Evolutionary conservation across 2,888 invertebrate species (phyloP).

Genomic region (Leptopilina syphax): DNA sequence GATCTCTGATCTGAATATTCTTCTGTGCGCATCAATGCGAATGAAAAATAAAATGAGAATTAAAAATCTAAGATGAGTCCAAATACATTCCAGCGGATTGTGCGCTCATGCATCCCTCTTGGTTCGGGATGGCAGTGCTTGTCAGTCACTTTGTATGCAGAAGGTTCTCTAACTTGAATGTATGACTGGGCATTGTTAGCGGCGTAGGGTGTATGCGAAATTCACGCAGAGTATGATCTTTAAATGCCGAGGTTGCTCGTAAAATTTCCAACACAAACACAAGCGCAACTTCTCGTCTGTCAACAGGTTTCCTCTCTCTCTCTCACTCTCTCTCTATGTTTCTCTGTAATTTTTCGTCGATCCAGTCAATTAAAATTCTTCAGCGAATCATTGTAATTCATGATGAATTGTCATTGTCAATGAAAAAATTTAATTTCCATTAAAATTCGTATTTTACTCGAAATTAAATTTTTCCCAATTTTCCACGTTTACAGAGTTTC

Average conservation of each 20-base stretch:
- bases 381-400: constrained; percentile 28
- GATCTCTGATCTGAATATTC: no score
- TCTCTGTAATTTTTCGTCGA: constrained; percentile 30
- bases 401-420: constrained; percentile 8
- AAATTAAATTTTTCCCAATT: no score
- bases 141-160: constrained; percentile 61
- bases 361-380: constrained; percentile 34
- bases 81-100: constrained; percentile 23
- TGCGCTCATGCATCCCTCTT: constrained; percentile 1
- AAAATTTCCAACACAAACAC: constrained; percentile 55
- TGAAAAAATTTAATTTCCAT: neutral
- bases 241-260: constrained; percentile 58
- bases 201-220: constrained; percentile 58
- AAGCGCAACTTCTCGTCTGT: constrained; percentile 32
- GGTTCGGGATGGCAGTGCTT: constrained; percentile 21
- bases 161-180: constrained; percentile 57
- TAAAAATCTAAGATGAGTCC: constrained; percentile 32
- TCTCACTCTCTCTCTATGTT: neutral
- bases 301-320: constrained; percentile 25
- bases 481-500: no score
- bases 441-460: no score
- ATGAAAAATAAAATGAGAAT: constrained; percentile 15
- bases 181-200: constrained; percentile 64
- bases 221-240: constrained; percentile 63
- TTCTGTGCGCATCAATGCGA: no score